phyloP scores from a whole-genome alignment of 2,888 invertebrate species.

The Pocota personata region DNA sequence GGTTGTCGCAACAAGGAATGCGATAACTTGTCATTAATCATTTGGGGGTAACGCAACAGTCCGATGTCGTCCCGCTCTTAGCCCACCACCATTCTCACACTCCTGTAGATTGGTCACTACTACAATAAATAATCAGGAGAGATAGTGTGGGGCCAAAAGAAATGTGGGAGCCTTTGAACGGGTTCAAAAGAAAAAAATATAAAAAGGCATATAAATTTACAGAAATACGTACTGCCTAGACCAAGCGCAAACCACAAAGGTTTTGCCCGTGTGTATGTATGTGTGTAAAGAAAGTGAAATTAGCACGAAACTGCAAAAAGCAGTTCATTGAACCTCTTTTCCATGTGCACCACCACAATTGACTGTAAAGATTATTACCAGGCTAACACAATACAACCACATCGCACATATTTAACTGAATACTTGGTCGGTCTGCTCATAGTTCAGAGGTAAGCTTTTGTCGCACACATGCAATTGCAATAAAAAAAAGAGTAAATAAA shows the following conservation, averaged over 20 bases:
- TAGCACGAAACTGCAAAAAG: conserved; percentile 49
- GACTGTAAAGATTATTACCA: conserved; percentile 39
- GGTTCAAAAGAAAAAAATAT: background rate
- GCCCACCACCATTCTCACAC: background rate
- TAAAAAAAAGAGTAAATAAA: conserved; percentile 29
- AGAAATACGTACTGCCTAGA: conserved; percentile 44
- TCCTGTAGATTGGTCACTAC: conserved; percentile 58
- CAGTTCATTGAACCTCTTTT: conserved; percentile 57
- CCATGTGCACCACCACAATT: conserved; percentile 7
- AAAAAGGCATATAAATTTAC: conserved; percentile 37
- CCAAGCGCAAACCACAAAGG: background rate
- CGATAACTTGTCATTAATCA: conserved; percentile 66
- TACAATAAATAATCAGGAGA: conserved; percentile 61
- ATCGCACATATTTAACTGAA: conserved; percentile 43
- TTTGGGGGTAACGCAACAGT: conserved; percentile 54
- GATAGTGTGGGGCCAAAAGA: conserved; percentile 36
- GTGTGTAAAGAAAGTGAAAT: conserved; percentile 53
- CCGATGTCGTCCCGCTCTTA: conserved; percentile 4
- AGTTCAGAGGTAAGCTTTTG: conserved; percentile 73
- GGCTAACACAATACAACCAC: background rate
- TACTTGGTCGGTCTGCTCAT: conserved; percentile 61
- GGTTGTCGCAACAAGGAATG: conserved; percentile 68
- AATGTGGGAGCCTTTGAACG: conserved; percentile 65
- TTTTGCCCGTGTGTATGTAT: background rate
- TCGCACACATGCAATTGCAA: conserved; percentile 69